Conservation (phyloP, 2,113 vertebrate species). For the Archilochus colubris region DNA sequence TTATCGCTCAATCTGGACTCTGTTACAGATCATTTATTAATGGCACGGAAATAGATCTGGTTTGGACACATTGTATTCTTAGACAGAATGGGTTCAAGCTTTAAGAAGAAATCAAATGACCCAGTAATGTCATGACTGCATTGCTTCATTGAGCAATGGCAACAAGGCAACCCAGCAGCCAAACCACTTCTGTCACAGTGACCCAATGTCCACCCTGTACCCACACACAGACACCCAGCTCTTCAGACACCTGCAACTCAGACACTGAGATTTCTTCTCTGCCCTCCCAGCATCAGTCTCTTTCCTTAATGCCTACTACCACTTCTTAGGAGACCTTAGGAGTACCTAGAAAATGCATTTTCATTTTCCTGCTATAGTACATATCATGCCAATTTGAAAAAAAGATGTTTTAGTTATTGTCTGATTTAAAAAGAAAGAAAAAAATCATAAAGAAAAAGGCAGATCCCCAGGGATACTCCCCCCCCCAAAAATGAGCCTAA, state of each 20-base stretch:
- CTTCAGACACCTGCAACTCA: neutral
- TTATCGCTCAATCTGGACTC: neutral
- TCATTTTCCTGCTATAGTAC: neutral
- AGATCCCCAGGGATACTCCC: neutral
- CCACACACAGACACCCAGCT: rapidly evolving
- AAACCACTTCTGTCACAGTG: rapidly evolving
- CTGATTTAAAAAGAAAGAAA: neutral
- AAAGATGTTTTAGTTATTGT: neutral
- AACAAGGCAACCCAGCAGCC: rapidly evolving
- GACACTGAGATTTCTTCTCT: neutral
- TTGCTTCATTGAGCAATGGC: neutral
- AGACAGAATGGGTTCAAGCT: neutral
- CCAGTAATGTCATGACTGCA: neutral
- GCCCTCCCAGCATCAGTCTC: neutral
- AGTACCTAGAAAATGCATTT: neutral
- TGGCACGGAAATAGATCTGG: neutral
- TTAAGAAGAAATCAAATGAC: neutral
- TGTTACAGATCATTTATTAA: neutral
- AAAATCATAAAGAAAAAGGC: neutral
- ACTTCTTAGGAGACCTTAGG: neutral
- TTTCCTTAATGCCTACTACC: neutral
- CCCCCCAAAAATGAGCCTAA: neutral
- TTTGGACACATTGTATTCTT: neutral
- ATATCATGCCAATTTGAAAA: neutral
- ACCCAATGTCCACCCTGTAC: neutral